These are phyloP conservation scores for Syritta pipiens DNA, from an alignment of 2,888 invertebrate genomes.

Conservation along the genomic window DNA sequence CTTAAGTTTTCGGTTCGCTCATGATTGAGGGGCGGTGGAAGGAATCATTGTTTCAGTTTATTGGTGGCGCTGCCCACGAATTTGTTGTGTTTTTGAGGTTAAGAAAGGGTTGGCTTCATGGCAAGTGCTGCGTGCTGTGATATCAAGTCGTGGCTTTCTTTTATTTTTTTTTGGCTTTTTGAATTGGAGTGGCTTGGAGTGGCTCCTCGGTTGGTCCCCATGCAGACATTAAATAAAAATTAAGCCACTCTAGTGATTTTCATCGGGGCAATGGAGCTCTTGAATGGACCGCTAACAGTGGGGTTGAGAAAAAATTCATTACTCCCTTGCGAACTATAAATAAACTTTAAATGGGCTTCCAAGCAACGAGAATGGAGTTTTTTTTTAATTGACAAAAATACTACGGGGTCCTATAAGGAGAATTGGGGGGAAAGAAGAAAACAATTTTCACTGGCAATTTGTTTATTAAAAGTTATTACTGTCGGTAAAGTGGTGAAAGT, in stretches of 20 bases:
- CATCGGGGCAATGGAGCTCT: constrained; percentile 1
- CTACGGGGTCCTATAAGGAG: neutral
- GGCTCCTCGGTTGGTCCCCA: constrained; percentile 7
- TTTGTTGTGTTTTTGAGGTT: neutral
- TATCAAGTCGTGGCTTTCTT: constrained; percentile 5
- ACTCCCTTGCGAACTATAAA: constrained; percentile 53
- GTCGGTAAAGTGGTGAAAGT: too few species aligned
- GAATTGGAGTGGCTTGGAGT: neutral
- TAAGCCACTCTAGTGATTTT: constrained; percentile 31
- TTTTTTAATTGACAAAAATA: neutral
- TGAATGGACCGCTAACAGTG: constrained; percentile 17
- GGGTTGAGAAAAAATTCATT: constrained; percentile 19
- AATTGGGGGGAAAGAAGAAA: neutral
- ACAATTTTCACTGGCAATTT: constrained; percentile 13
- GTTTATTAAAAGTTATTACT: constrained; percentile 33
- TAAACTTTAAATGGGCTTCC: constrained; percentile 54
- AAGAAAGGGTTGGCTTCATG: neutral
- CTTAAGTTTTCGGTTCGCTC: constrained; percentile 27
- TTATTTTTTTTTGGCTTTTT: constrained; percentile 10
- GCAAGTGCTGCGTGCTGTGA: constrained; percentile 11
- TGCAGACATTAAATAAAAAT: constrained; percentile 44
- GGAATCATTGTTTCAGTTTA: constrained; percentile 8
- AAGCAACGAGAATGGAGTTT: neutral
- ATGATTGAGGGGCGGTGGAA: constrained; percentile 22
- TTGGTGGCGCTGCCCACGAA: neutral